Percentiles rank a stretch among this genome's conserved stretches.
Evolutionary conservation across 2,888 invertebrate species (phyloP).

Genomic region (Erebia epiphron): DNA sequence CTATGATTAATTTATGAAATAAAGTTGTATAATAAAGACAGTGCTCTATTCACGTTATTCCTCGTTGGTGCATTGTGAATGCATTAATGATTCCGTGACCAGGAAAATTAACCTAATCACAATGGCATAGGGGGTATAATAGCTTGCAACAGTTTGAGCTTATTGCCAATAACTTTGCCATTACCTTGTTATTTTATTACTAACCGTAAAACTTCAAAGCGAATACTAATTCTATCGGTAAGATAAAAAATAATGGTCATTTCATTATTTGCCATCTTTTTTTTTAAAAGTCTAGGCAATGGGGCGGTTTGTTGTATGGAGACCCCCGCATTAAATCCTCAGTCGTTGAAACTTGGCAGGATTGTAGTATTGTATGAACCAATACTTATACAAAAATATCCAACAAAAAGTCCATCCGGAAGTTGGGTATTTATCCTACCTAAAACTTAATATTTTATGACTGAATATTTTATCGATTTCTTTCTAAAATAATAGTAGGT

Average conservation of each 20-base stretch:
- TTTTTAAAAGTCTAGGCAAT: too few relatives aligned
- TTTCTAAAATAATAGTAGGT: too few relatives aligned
- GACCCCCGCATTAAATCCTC: too few relatives aligned
- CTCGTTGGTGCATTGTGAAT: slow-evolving; percentile 12
- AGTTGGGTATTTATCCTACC: too few relatives aligned
- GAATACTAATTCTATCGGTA: slow-evolving; percentile 21
- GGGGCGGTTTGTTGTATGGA: too few relatives aligned
- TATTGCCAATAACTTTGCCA: slow-evolving; percentile 26
- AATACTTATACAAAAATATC: too few relatives aligned
- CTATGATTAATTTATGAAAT: slow-evolving; percentile 1
- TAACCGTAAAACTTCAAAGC: slow-evolving; percentile 27
- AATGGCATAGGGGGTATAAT: background rate
- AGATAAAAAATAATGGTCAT: slow-evolving; percentile 22
- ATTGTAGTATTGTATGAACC: too few relatives aligned
- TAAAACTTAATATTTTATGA: too few relatives aligned
- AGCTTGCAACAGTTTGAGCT: slow-evolving; percentile 5
- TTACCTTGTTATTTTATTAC: slow-evolving; percentile 29
- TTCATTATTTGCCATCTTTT: background rate
- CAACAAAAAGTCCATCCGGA: too few relatives aligned
- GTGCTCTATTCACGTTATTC: slow-evolving; percentile 1
- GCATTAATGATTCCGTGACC: background rate
- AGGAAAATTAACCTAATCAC: background rate
- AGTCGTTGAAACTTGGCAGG: too few relatives aligned
- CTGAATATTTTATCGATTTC: too few relatives aligned
- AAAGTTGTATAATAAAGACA: slow-evolving; percentile 4